These are phyloP conservation scores for Anas flavirostris DNA, from an alignment of 2,797 vertebrate species.

Conservation along the genomic window DNA sequence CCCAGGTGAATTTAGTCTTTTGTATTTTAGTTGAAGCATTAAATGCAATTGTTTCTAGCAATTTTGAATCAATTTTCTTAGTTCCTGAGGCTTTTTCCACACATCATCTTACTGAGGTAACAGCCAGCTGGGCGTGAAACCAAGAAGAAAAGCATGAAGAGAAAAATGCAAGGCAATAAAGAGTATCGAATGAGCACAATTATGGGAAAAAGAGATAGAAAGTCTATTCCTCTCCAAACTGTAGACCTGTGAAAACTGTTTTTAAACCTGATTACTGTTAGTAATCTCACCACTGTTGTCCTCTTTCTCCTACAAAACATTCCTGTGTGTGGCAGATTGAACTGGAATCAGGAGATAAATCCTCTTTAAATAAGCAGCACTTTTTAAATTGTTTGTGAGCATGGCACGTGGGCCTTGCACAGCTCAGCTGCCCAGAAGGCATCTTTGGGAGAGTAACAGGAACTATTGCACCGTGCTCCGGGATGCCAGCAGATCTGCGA, in stretches of 20 bases:
- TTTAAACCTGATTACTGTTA: background rate
- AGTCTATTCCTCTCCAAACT: background rate
- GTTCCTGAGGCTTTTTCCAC: background rate
- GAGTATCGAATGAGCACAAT: background rate
- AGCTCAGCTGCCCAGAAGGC: slow-evolving; percentile 8
- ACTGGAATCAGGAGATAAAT: slow-evolving; percentile 50
- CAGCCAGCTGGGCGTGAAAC: background rate
- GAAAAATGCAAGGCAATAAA: background rate
- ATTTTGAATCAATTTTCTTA: background rate
- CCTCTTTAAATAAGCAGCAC: slow-evolving; percentile 44
- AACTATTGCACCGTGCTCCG: background rate
- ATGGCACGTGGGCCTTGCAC: background rate
- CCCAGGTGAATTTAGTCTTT: background rate
- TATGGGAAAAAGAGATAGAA: rapidly evolving
- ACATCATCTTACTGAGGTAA: background rate
- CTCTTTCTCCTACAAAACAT: background rate
- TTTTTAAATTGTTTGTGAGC: slow-evolving; percentile 52
- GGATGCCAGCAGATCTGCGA: background rate
- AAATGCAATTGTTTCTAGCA: background rate
- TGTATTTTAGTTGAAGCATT: background rate
- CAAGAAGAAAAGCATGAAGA: background rate
- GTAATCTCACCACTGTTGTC: background rate
- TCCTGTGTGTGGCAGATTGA: slow-evolving; percentile 7
- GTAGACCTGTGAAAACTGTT: background rate
- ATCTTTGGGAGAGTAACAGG: background rate